phyloP scores from a whole-genome alignment of 2,888 invertebrate species.

The Didymodactylos carnosus region DNA sequence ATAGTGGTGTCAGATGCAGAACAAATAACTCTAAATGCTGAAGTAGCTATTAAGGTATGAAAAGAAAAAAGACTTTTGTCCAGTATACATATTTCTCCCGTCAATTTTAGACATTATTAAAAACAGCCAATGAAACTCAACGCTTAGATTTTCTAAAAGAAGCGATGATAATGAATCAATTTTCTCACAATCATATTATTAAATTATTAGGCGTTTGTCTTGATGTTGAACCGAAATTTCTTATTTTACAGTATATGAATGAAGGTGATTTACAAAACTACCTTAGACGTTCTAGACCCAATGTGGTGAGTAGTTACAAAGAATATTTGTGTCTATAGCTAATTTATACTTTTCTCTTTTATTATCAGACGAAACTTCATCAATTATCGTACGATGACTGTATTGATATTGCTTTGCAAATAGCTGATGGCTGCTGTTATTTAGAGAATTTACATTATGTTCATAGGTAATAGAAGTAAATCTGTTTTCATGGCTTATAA shows the following conservation, averaged over 20 bases:
- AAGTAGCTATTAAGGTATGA: not conserved
- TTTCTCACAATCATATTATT: constrained; percentile 83
- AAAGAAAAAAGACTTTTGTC: not conserved
- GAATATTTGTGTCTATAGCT: too few relatives aligned
- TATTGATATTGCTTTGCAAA: constrained; percentile 76
- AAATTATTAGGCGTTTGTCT: constrained; percentile 77
- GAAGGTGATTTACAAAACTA: constrained; percentile 82
- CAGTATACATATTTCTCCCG: not conserved
- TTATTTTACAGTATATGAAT: constrained; percentile 92
- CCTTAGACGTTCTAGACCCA: constrained; percentile 57
- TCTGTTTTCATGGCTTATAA: too few relatives aligned
- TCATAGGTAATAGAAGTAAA: too few relatives aligned
- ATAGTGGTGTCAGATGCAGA: too few relatives aligned
- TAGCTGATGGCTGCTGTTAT: constrained; percentile 80
- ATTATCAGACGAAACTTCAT: too few relatives aligned
- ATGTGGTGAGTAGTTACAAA: constrained; percentile 39
- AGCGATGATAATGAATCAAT: constrained; percentile 83
- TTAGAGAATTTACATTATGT: constrained; percentile 91
- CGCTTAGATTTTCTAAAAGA: constrained; percentile 70
- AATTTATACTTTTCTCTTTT: too few relatives aligned
- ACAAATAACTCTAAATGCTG: too few relatives aligned
- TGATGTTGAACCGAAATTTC: constrained; percentile 55
- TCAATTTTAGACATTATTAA: not conserved
- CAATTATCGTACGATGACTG: constrained; percentile 57
- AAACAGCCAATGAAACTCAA: not conserved